Conservation (phyloP, 2,113 vertebrate species). For the Benitochromis conjunctus region DNA sequence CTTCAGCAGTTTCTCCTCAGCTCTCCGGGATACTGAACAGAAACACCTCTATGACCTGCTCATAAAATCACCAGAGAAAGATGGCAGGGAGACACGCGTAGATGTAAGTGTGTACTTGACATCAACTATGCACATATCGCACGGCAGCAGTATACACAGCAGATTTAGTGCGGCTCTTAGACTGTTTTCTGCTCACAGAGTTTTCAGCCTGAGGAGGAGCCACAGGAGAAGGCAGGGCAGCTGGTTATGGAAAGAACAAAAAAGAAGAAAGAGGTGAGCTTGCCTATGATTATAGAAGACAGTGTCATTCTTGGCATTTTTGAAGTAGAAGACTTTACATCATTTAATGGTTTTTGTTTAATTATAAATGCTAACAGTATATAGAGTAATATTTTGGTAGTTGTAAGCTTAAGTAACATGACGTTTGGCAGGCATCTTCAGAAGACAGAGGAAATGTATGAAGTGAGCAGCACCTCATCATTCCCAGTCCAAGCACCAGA, state of each 20-base stretch:
- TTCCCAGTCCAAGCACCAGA: not conserved
- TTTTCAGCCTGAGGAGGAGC: slow-evolving; percentile 19
- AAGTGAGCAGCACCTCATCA: slow-evolving; percentile 25
- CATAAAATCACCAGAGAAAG: slow-evolving; percentile 33
- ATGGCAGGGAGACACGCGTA: slow-evolving; percentile 4
- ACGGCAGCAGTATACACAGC: not conserved
- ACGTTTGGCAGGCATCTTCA: not conserved
- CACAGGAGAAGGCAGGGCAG: not conserved
- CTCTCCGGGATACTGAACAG: slow-evolving; percentile 85
- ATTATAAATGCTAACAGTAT: not conserved
- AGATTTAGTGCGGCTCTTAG: not conserved
- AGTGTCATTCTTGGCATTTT: not conserved
- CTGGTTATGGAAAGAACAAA: not conserved
- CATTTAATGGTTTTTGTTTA: not conserved
- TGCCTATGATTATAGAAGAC: not conserved
- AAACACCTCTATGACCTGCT: slow-evolving; percentile 79
- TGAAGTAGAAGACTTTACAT: not conserved
- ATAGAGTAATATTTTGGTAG: not conserved
- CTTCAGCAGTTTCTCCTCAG: slow-evolving; percentile 84
- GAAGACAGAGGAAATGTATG: not conserved
- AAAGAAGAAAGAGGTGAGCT: slow-evolving; percentile 17
- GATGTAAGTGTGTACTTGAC: slow-evolving; percentile 46
- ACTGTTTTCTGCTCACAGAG: slow-evolving; percentile 15
- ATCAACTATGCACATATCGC: not conserved
- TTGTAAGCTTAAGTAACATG: not conserved